These are phyloP conservation scores for Invenusta paracnida DNA, from an alignment of 2,888 invertebrate genomes.

Conservation along the genomic window DNA sequence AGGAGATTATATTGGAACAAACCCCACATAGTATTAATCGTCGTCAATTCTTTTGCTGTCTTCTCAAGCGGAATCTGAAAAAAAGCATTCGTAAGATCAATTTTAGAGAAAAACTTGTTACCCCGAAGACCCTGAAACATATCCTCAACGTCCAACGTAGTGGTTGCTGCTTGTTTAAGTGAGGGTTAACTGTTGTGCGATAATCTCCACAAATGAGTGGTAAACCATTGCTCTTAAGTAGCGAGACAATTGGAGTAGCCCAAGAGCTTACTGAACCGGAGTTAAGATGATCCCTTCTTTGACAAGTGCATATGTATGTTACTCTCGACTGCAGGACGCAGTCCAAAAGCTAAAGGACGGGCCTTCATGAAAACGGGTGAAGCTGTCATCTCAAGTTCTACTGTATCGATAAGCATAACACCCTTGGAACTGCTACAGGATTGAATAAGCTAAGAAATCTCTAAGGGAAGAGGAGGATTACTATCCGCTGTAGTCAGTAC, in stretches of 20 bases:
- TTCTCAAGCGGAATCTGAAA: not conserved
- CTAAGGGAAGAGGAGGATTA: not conserved
- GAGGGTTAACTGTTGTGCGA: not conserved
- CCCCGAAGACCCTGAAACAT: not conserved
- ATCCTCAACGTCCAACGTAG: not conserved
- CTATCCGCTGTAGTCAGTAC: not conserved
- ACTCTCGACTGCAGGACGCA: not conserved
- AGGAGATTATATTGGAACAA: not conserved
- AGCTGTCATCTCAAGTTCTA: not conserved
- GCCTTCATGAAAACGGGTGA: not conserved
- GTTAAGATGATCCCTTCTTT: not conserved
- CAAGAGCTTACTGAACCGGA: not conserved
- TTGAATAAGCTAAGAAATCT: not conserved
- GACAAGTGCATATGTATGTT: not conserved
- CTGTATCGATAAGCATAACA: not conserved
- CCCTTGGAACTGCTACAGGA: not conserved
- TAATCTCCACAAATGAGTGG: not conserved
- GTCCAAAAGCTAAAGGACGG: not conserved
- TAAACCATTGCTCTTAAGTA: not conserved
- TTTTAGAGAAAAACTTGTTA: not conserved
- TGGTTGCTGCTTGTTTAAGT: slow-evolving; percentile 5
- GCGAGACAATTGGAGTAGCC: not conserved
- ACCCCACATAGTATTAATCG: not conserved
- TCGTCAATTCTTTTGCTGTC: not conserved
- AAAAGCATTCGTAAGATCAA: not conserved